Evolutionary conservation across 2,113 vertebrate genomes (phyloP).

Genomic region (Catharus bicknelli): DNA sequence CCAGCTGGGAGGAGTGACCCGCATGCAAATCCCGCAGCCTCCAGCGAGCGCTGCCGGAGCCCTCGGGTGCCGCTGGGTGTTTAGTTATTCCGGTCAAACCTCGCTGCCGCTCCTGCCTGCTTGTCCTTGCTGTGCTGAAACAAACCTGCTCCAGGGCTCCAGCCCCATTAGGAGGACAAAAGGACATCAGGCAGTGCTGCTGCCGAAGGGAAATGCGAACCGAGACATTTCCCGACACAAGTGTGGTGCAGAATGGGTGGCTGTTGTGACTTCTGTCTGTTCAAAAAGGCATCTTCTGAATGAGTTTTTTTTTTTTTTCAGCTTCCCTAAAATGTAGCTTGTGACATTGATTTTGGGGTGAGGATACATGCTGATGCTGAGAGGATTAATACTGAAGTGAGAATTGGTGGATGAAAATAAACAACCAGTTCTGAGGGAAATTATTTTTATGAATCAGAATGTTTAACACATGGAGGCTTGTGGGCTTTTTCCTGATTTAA

Average conservation of each 20-base stretch:
- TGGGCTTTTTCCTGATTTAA: conserved; percentile 20
- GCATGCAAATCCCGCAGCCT: conserved; percentile 13
- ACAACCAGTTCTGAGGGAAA: not conserved
- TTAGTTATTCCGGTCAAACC: conserved; percentile 54
- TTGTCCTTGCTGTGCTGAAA: conserved; percentile 44
- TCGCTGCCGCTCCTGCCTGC: not conserved
- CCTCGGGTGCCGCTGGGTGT: not conserved
- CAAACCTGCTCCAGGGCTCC: conserved; percentile 38
- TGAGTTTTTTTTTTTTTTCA: not conserved
- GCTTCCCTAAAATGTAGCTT: not conserved
- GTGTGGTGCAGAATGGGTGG: not conserved
- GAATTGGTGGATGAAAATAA: not conserved
- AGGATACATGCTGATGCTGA: not conserved
- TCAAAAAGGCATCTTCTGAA: not conserved
- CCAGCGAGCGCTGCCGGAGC: not conserved
- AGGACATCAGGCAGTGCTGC: conserved; percentile 1
- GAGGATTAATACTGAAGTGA: not conserved
- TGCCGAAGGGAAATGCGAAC: not conserved
- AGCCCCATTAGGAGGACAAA: not conserved
- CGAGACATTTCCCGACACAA: not conserved
- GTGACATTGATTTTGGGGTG: not conserved
- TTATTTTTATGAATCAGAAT: conserved; percentile 15
- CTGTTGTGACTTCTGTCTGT: not conserved
- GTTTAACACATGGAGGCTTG: conserved; percentile 6
- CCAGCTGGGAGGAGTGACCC: not conserved